Percentiles rank a stretch among this genome's conserved stretches.
These are phyloP conservation scores for Spisula solida DNA, from an alignment of 2,888 invertebrate genomes.

Conservation along the genomic window DNA sequence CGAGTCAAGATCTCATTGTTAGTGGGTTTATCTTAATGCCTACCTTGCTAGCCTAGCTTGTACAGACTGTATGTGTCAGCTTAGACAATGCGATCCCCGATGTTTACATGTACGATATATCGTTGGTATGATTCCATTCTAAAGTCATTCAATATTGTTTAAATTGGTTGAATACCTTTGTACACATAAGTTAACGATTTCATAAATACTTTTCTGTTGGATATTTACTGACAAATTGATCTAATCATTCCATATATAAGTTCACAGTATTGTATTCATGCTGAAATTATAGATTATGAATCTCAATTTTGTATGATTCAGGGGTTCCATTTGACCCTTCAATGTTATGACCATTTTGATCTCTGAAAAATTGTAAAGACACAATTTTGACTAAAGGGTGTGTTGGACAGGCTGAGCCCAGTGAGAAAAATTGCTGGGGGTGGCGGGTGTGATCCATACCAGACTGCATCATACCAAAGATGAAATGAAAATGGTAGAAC, in stretches of 20 bases:
- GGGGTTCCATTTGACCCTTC: neutral
- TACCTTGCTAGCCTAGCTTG: neutral
- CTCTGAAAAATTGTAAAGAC: too few species aligned
- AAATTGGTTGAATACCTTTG: neutral
- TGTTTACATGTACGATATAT: neutral
- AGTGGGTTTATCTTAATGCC: constrained; percentile 1
- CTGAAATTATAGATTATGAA: too few species aligned
- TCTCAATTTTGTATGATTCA: neutral
- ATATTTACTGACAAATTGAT: neutral
- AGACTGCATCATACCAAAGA: too few species aligned
- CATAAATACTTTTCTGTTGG: neutral
- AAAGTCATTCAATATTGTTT: constrained; percentile 3
- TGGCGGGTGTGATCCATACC: too few species aligned
- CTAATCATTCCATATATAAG: too few species aligned
- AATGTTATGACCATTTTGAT: too few species aligned
- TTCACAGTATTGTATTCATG: too few species aligned
- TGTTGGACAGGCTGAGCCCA: too few species aligned
- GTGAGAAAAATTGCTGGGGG: too few species aligned
- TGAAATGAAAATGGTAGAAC: too few species aligned
- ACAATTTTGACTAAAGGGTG: too few species aligned
- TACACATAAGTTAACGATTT: neutral
- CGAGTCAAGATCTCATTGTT: constrained; percentile 13
- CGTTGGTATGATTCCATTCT: neutral
- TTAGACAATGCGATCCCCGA: neutral
- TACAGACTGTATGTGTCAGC: neutral